phyloP scores from a whole-genome alignment of 2,113 vertebrate species.

The Aythya baeri region DNA sequence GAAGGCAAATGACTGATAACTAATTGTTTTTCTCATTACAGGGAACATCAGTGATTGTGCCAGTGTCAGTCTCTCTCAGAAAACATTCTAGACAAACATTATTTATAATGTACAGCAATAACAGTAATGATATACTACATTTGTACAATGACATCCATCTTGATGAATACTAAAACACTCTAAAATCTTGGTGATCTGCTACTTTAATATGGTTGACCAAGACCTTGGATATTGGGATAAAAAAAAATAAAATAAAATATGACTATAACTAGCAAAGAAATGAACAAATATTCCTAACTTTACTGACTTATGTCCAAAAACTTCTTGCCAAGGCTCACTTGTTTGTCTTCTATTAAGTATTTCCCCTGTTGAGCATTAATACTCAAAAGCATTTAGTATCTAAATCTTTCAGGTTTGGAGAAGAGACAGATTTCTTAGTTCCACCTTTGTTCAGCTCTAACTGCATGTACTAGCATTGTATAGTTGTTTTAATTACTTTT shows the following conservation, averaged over 20 bases:
- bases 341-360: neutral
- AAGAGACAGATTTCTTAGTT: neutral
- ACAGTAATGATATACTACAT: constrained; percentile 25
- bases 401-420: neutral
- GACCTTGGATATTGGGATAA: neutral
- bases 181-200: neutral
- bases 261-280: neutral
- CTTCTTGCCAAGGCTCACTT: neutral
- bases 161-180: neutral
- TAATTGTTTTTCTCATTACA: constrained; percentile 60
- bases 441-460: neutral
- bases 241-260: neutral
- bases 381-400: neutral
- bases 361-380: neutral
- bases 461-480: neutral
- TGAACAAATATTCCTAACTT: neutral
- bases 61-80: neutral
- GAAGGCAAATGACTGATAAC: constrained; percentile 38
- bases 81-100: constrained; percentile 18
- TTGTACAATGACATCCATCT: constrained; percentile 1
- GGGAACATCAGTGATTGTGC: constrained; percentile 6
- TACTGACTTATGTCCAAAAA: neutral
- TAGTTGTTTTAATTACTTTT: neutral
- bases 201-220: neutral
- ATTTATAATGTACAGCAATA: neutral